These are phyloP conservation scores for Chromis chromis DNA, from an alignment of 2,797 vertebrate genomes.

Conservation along the genomic window DNA sequence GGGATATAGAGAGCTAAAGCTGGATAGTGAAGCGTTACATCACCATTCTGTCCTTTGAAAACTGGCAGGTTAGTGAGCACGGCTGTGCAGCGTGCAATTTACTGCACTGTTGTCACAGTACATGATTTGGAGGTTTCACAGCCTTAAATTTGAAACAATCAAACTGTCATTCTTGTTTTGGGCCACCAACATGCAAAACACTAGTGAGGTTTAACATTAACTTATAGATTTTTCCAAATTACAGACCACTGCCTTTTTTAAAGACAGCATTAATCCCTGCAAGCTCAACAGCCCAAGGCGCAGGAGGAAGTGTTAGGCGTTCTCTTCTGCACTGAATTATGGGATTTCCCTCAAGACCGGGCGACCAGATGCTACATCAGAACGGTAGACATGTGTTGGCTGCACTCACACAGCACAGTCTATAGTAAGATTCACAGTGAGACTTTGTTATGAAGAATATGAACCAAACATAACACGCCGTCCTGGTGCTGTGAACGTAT, in stretches of 20 bases:
- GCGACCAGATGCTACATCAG: slow-evolving; percentile 51
- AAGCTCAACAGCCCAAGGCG: slow-evolving; percentile 39
- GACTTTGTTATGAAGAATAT: slow-evolving; percentile 54
- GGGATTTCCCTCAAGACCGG: slow-evolving; percentile 51
- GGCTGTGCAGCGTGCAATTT: slow-evolving; percentile 35
- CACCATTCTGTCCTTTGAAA: background rate
- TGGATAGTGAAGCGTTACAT: background rate
- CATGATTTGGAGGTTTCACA: slow-evolving; percentile 42
- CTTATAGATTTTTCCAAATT: slow-evolving; percentile 49
- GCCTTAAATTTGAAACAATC: slow-evolving; percentile 56
- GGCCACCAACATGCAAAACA: slow-evolving; percentile 61
- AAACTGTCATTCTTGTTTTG: slow-evolving; percentile 49
- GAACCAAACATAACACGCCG: slow-evolving; percentile 45
- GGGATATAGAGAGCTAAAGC: background rate
- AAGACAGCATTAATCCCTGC: slow-evolving; percentile 35
- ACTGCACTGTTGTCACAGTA: slow-evolving; percentile 31
- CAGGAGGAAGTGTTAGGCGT: slow-evolving; percentile 16
- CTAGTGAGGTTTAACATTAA: slow-evolving; percentile 46
- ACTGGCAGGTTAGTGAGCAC: slow-evolving; percentile 12
- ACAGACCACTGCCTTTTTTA: slow-evolving; percentile 32
- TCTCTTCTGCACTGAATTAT: slow-evolving; percentile 44
- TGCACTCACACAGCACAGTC: background rate
- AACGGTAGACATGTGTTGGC: slow-evolving; percentile 6
- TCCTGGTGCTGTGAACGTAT: slow-evolving; percentile 27
- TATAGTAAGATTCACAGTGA: background rate